Base-by-base conservation (phyloP, 1,140 invertebrate genomes). In the Battus philenor region DNA sequence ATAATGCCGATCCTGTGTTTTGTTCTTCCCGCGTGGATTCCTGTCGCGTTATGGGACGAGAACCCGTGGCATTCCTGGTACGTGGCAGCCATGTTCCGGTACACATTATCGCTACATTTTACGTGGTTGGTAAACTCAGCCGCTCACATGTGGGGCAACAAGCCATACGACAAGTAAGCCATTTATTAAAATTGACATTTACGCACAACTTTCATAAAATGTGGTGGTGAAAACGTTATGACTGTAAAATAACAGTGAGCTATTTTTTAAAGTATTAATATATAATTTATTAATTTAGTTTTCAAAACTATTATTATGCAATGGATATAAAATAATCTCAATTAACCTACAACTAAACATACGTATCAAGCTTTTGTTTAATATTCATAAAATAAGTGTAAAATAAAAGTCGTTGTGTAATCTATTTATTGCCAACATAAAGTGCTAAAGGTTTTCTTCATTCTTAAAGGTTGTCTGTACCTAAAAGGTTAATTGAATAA, bases 41-140 rank as follows among this genome's bases (percentile, higher is more conserved):
- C 87, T 0, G 88, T 91, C 1, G 91, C 89, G 44, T 86, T 89
- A 5, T 98, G 95, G 95, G 88, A 88, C n/a, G 97, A 98, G 78
- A 70, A 63, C 20, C 68, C 81, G 27, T 90, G 84, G 89, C 87
- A 76, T 86, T 87, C 87, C 4, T 90, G 91, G 81, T 86, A 86
- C 44, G 89, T 81, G 73, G 89, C 90, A 6, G 90, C 88, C 84
- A 69, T 88, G 32, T 70, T 75, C 48, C 61, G 72, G 39, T 87
- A 81, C 54, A 86, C 48, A 76, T 73, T 91, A 0, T 89, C 89
- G 1, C 86, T 97, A 5, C 91, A 98, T 74, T 83, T 90, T 22
- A 97, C 96, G 0, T 97, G 95, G 95, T 86, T 94, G 2, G 94
- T 97, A 2, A 98, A 97, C 84, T 94, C 93, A 46, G 92, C 90